These are phyloP conservation scores for Chrysotoxum bicinctum DNA, from an alignment of 2,888 invertebrate species.

Conservation along the genomic window DNA sequence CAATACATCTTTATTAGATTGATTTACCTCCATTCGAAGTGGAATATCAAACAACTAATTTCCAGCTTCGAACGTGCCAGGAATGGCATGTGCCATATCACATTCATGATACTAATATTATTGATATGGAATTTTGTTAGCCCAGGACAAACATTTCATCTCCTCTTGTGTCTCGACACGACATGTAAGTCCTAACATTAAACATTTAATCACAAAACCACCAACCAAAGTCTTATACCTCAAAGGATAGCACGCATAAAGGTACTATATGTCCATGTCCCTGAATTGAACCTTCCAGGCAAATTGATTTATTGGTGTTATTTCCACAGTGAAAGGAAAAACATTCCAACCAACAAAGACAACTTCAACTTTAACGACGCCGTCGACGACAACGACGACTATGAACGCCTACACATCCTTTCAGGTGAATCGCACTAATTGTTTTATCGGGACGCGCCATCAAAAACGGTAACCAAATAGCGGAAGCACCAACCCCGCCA, in stretches of 20 bases:
- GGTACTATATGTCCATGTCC: neutral
- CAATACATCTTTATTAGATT: neutral
- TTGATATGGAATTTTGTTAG: slow-evolving; percentile 15
- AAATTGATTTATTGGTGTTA: slow-evolving; percentile 16
- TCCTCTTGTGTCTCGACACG: neutral
- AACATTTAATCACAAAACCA: slow-evolving; percentile 31
- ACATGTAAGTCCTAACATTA: neutral
- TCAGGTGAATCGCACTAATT: slow-evolving; percentile 42
- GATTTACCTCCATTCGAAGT: slow-evolving; percentile 8
- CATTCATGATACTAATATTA: neutral
- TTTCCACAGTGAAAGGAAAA: neutral
- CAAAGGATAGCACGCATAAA: neutral
- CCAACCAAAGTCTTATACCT: slow-evolving; percentile 22
- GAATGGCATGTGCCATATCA: slow-evolving; percentile 12
- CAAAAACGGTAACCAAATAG: slow-evolving; percentile 18
- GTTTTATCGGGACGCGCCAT: slow-evolving; percentile 32
- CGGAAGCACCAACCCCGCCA: slow-evolving; percentile 14
- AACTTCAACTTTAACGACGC: too few relatives aligned
- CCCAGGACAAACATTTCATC: neutral
- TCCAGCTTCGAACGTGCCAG: slow-evolving; percentile 2
- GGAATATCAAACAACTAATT: slow-evolving; percentile 20
- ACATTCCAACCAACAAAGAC: neutral
- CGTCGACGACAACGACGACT: neutral
- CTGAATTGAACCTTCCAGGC: neutral
- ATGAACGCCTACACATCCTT: slow-evolving; percentile 2